Evolutionary conservation across 2,113 vertebrate species (phyloP).

Genomic region (Condylura cristata): DNA sequence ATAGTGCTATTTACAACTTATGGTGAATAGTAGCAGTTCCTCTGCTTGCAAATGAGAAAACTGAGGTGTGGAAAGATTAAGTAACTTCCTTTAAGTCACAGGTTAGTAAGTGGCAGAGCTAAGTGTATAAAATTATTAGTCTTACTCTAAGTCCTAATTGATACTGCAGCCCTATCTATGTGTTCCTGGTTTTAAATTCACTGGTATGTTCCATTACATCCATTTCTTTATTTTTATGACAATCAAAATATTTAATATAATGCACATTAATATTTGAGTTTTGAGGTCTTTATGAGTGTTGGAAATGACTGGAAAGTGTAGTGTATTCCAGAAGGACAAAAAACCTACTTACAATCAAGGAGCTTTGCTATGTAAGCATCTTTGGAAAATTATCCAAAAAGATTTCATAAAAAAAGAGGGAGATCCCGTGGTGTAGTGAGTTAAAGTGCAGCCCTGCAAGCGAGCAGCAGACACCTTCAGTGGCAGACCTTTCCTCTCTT

Average conservation of each 20-base stretch:
- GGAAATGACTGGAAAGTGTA: neutral
- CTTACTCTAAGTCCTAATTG: neutral
- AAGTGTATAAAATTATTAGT: neutral
- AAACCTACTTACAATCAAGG: neutral
- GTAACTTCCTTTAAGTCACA: neutral
- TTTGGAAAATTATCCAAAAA: neutral
- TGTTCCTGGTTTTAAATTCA: neutral
- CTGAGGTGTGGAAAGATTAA: neutral
- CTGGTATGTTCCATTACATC: neutral
- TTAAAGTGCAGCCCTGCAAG: too few relatives aligned
- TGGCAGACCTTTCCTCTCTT: too few relatives aligned
- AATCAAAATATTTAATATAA: neutral
- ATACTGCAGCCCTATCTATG: neutral
- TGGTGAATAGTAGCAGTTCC: neutral
- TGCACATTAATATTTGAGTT: neutral
- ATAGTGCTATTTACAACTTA: neutral
- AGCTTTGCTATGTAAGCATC: neutral
- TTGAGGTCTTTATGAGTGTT: neutral
- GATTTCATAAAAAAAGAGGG: neutral
- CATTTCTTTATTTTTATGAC: neutral
- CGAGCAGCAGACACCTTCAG: too few relatives aligned
- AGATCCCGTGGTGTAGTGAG: too few relatives aligned
- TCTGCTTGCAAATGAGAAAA: neutral
- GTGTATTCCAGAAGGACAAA: neutral
- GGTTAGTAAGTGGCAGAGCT: neutral